A percentile compares a stretch with the other conserved stretches of the same genome.
Conservation (phyloP, 1,140 invertebrate species). For the Lasaia peninsularis region DNA sequence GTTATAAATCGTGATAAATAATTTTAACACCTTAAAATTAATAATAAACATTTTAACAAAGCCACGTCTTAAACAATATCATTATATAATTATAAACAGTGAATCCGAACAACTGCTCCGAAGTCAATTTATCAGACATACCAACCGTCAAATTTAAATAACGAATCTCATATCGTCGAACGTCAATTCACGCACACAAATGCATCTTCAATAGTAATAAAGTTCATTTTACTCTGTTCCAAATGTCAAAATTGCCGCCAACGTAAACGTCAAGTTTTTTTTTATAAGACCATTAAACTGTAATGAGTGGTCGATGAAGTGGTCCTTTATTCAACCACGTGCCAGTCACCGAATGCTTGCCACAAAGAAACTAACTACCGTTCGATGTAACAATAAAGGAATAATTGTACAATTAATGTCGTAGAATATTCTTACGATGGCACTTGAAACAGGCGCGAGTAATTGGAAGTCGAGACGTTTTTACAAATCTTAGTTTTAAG, state of each 20-base stretch:
- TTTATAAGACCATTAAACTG: constrained; percentile 68
- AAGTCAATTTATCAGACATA: constrained; percentile 67
- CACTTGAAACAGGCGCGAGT: constrained; percentile 55
- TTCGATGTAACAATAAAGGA: constrained; percentile 65
- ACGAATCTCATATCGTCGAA: constrained; percentile 53
- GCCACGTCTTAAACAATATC: constrained; percentile 11
- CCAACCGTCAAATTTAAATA: constrained; percentile 69
- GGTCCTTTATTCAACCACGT: constrained; percentile 65
- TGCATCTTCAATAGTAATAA: constrained; percentile 1
- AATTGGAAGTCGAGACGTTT: constrained; percentile 64
- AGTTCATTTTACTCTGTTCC: constrained; percentile 16
- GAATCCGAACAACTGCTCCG: constrained; percentile 62
- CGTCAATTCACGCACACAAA: background rate
- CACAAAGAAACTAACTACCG: constrained; percentile 69
- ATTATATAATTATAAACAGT: constrained; percentile 58
- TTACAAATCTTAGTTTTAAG: constrained; percentile 45
- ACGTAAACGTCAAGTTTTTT: constrained; percentile 51
- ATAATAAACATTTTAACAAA: background rate
- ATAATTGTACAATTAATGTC: constrained; percentile 74
- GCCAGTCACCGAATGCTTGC: constrained; percentile 49
- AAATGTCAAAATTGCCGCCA: constrained; percentile 25
- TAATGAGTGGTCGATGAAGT: constrained; percentile 69
- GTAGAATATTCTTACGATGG: constrained; percentile 47
- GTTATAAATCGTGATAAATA: no score
- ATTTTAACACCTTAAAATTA: background rate